Base-by-base conservation (phyloP, 2,888 invertebrate species). In the Adelognathus sp. region DNA sequence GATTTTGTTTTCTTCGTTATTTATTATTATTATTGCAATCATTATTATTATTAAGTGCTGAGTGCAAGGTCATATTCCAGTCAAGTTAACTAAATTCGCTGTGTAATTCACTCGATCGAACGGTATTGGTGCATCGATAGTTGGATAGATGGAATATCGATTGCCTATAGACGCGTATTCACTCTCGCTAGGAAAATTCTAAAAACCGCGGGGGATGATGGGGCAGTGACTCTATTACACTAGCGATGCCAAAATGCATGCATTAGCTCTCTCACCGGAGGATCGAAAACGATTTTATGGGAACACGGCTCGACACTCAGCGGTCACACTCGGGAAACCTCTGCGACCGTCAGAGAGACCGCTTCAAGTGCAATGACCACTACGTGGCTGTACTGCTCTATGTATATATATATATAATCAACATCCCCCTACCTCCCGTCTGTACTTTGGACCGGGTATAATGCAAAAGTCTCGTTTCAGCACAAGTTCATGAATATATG, bases 231-330 rank as follows among this genome's bases (percentile, higher is more conserved):
- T 24, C 14, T 36, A 66, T 50, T 50, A 67, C 33, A 56, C 72
- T 77, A 60, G 66, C 44, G 60, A 44, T 36, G 80, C 78, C 72
- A 81, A 79, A 80, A 79, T 76, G 80, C 56, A 64, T 52, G 78
- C 81, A 82, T 83, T 83, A 85, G 70, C 66, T 36, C 52, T 31
- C 72, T 52, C n/a, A n/a, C n/a, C n/a, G 46, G 66, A 61, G 71
- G 78, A 81, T 77, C 71, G 82, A 76, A 80, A 82, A 77, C 82
- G 81, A 85, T 85, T 84, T 84, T 67, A 74, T 69, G 76, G 67
- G 81, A 83, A 85, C 84, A 84, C 56, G 72, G 76, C 81, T 84
- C 81, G 83, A 86, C 86, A 86, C 86, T 87, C 84, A 83, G 82
- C 72, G 81, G 83, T 83, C 84, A 83, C 80, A 82, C 82, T 60